Evolutionary conservation across 2,888 invertebrate species (phyloP).

Genomic region (Biston stratarius): DNA sequence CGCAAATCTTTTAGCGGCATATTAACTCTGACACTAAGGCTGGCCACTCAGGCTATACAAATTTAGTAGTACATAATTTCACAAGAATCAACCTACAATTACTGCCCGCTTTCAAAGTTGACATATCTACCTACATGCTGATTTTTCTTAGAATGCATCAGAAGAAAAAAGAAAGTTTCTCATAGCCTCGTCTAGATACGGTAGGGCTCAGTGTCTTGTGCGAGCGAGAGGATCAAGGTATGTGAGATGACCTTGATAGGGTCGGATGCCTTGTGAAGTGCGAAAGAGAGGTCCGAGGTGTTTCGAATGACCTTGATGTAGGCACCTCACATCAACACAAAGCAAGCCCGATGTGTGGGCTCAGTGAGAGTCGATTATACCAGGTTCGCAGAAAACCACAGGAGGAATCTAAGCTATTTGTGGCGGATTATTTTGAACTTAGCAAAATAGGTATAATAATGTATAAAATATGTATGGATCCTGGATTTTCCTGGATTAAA

Average conservation of each 20-base stretch:
- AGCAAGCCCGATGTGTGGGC: conserved; percentile 43
- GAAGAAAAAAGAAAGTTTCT: conserved; percentile 77
- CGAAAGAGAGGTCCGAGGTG: conserved; percentile 12
- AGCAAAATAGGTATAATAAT: too few species aligned
- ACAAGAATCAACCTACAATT: conserved; percentile 29
- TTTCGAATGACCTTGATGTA: conserved; percentile 74
- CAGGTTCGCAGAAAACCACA: conserved; percentile 67
- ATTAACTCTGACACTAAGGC: too few species aligned
- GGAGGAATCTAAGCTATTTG: not conserved
- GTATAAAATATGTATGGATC: too few species aligned
- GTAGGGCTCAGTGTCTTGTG: conserved; percentile 52
- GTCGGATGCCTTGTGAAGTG: conserved; percentile 42
- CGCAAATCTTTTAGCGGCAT: too few species aligned
- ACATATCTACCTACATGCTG: conserved; percentile 46
- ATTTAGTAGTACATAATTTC: conserved; percentile 11
- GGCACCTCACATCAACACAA: conserved; percentile 69
- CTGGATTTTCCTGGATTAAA: too few species aligned
- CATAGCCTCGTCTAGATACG: conserved; percentile 65
- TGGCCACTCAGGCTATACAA: too few species aligned
- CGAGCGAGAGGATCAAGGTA: conserved; percentile 9
- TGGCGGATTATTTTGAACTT: not conserved
- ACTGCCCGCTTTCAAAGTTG: conserved; percentile 40
- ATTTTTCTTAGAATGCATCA: conserved; percentile 62
- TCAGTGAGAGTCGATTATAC: conserved; percentile 73
- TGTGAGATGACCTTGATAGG: conserved; percentile 13